These are phyloP conservation scores for Taxidea taxus DNA, from an alignment of 2,113 vertebrate genomes.

Conservation along the genomic window DNA sequence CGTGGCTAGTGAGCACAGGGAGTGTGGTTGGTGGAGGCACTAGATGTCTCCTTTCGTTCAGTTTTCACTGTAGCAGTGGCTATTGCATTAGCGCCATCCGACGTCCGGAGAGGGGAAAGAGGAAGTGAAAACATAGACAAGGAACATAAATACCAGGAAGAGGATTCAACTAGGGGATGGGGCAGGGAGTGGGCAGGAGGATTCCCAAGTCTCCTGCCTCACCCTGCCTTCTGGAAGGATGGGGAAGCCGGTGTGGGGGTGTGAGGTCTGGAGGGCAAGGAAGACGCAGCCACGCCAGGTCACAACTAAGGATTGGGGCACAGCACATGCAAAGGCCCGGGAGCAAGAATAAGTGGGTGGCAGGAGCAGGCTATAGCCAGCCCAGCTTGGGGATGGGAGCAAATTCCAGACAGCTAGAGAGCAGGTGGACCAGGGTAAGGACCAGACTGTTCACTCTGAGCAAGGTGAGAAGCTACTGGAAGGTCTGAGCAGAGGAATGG, in stretches of 20 bases:
- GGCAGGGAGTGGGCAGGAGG: no score
- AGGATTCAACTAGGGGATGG: accelerated
- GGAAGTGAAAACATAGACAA: not conserved
- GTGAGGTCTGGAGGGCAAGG: accelerated
- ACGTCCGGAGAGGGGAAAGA: not conserved
- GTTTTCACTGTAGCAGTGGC: not conserved
- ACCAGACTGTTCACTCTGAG: not conserved
- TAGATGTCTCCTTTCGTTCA: not conserved
- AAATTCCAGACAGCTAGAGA: accelerated
- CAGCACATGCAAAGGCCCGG: not conserved
- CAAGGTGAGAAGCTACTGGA: not conserved
- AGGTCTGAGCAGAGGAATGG: not conserved
- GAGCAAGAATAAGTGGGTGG: not conserved
- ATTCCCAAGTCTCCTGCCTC: accelerated
- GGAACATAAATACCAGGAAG: accelerated
- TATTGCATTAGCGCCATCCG: accelerated
- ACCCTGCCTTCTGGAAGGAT: not conserved
- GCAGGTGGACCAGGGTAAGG: accelerated
- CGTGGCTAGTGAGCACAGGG: not conserved
- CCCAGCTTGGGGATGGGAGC: accelerated
- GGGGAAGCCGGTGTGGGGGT: not conserved
- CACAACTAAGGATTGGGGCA: not conserved
- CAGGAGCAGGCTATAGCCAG: not conserved
- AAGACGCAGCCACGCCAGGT: not conserved
- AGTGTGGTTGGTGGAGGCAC: not conserved